Conservation (phyloP, 2,888 invertebrate genomes). For the Sipha maydis region DNA sequence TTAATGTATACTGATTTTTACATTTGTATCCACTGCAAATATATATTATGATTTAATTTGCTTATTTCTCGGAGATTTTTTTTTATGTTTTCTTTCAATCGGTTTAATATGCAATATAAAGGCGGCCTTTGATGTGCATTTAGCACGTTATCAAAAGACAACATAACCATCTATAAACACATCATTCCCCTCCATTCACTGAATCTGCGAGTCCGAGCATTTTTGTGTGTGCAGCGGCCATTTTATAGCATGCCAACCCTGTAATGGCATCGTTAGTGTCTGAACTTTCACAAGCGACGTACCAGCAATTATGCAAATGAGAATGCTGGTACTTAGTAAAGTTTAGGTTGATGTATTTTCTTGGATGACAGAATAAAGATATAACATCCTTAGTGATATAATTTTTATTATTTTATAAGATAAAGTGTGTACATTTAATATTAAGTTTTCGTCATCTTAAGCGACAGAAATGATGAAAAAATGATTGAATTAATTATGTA, state of each 20-base stretch:
- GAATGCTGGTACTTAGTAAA: conserved; percentile 49
- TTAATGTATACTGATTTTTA: too few species aligned
- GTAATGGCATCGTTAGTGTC: conserved; percentile 52
- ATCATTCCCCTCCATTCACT: not conserved
- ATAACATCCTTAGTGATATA: conserved; percentile 20
- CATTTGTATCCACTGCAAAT: too few species aligned
- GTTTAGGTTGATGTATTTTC: conserved; percentile 48
- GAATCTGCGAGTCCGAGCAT: conserved; percentile 24
- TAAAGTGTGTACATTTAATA: not conserved
- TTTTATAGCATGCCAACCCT: conserved; percentile 46
- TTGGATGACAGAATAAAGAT: conserved; percentile 17
- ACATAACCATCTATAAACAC: conserved; percentile 9
- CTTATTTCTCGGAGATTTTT: not conserved
- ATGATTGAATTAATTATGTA: not conserved
- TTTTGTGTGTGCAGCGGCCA: conserved; percentile 16
- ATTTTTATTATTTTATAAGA: conserved; percentile 16
- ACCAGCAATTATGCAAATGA: conserved; percentile 51
- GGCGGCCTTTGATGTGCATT: not conserved
- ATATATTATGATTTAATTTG: not conserved
- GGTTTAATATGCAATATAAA: not conserved
- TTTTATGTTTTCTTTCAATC: not conserved
- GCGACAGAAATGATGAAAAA: not conserved
- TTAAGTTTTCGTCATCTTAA: not conserved
- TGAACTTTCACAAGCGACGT: conserved; percentile 49
- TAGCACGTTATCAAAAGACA: conserved; percentile 30